Base-by-base conservation (phyloP, 2,888 invertebrate genomes). In the Prosopocoilus inquinatus region DNA sequence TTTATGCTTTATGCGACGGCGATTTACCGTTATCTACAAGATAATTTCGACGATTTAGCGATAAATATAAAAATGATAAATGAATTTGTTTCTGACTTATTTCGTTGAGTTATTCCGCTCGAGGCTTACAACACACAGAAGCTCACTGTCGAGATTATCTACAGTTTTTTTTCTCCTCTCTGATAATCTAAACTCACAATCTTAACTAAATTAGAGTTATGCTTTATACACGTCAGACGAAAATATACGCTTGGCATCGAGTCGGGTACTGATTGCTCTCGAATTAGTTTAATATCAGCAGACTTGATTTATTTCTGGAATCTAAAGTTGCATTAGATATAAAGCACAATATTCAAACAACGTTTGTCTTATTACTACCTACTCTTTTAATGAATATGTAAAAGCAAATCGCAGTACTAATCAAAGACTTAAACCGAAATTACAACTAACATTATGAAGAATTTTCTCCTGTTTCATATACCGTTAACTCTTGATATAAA, bases 171-270 rank as follows among this genome's bases (percentile, higher is more conserved):
- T 41, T 41, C 41, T 15, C 41, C 16, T 9, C 41, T 13, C 16
- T 16, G 15, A 15, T 11, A 41, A 41, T 41, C 41, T 41, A 11
- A 41, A 41, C 41, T 41, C 41, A 41, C 38, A 41, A 41, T 41
- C 41, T 32, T 33, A 32, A 38, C 52, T 36, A 46, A 52, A 52
- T 52, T 52, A 52, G 46, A 46, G 36, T 52, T 52, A 46, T 52
- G 39, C 52, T 52, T 52, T 46, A 52, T 52, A 45, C 38, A 45
- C 52, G 52, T 46, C 46, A 45, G 52, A 52, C 46, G 52, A 46
- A 46, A 51, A 36, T 44, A 45, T 35, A 48, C 20, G 35, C 39
- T 41, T 41, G 41, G 41, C 41, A 41, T 41, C 9, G 16, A 9
- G 41, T 41, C 41, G 41, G 41, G 9, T 16, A 41, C 41, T 16